phyloP scores from a whole-genome alignment of 2,797 vertebrate species.

The Peromyscus attwateri region DNA sequence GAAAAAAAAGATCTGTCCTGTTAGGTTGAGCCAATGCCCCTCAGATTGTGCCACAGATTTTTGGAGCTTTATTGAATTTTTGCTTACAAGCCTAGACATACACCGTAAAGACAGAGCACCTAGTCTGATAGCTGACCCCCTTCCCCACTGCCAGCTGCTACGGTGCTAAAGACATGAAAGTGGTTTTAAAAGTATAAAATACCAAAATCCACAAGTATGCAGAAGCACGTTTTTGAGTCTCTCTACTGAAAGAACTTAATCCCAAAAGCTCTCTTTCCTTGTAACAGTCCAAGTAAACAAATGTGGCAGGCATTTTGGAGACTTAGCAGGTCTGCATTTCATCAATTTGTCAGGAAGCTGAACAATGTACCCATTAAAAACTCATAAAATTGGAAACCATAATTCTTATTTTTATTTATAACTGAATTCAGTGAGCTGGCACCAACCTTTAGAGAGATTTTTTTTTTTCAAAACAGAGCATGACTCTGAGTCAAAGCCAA shows the following conservation, averaged over 20 bases:
- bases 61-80: not conserved
- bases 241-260: slow-evolving; percentile 25
- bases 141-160: not conserved
- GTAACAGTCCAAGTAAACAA: slow-evolving; percentile 70
- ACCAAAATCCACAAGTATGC: not conserved
- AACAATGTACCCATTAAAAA: slow-evolving; percentile 77
- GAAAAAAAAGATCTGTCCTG: not conserved
- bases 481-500: slow-evolving; percentile 77
- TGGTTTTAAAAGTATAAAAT: not conserved
- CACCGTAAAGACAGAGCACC: not conserved
- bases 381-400: slow-evolving; percentile 64
- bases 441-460: slow-evolving; percentile 39
- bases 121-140: not conserved
- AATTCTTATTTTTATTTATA: slow-evolving; percentile 78
- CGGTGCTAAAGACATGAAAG: not conserved
- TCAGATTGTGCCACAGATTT: not conserved
- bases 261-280: slow-evolving; percentile 60
- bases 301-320: slow-evolving; percentile 20
- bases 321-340: slow-evolving; percentile 60
- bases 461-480: slow-evolving; percentile 43
- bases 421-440: slow-evolving; percentile 72
- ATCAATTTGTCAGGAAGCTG: slow-evolving; percentile 77
- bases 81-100: not conserved
- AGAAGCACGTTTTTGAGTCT: slow-evolving; percentile 32
- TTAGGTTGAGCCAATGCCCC: accelerated